These are phyloP conservation scores for Drosophila ogumai DNA, from an alignment of 1,140 invertebrate genomes.

Conservation along the genomic window DNA sequence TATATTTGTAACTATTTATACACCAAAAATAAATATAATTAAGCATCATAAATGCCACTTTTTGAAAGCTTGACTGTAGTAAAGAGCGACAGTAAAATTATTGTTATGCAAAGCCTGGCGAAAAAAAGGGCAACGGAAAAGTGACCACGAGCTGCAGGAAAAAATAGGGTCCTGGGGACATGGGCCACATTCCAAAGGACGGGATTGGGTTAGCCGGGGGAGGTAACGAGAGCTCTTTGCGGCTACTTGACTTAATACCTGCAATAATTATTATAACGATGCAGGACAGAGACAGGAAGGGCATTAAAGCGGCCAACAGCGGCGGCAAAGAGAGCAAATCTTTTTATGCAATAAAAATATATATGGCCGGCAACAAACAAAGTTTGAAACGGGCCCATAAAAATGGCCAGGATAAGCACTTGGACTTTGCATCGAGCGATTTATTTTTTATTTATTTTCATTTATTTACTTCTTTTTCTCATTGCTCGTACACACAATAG, in stretches of 20 bases:
- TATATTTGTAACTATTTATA: neutral
- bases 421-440: conserved; percentile 80
- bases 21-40: neutral
- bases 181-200: conserved; percentile 14
- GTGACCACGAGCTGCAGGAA: conserved; percentile 26
- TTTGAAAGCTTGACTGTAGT: conserved; percentile 8
- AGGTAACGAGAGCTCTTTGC: conserved; percentile 58
- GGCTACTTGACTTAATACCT: conserved; percentile 82
- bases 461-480: conserved; percentile 32
- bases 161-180: conserved; percentile 13
- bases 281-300: conserved; percentile 35
- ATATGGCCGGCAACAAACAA: conserved; percentile 38
- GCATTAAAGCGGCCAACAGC: conserved; percentile 5
- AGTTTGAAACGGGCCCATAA: conserved; percentile 63
- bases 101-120: conserved; percentile 71
- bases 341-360: conserved; percentile 52
- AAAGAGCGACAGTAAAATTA: conserved; percentile 50
- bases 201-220: conserved; percentile 23
- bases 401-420: conserved; percentile 77
- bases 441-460: conserved; percentile 62
- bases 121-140: conserved; percentile 49
- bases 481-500: conserved; percentile 40
- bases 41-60: neutral
- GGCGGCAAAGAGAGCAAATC: conserved; percentile 23
- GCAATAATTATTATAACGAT: conserved; percentile 82